Percentiles rank a stretch among this genome's conserved stretches.
Evolutionary conservation across 2,113 vertebrate species (phyloP).

Genomic region (Gracilinanus agilis): DNA sequence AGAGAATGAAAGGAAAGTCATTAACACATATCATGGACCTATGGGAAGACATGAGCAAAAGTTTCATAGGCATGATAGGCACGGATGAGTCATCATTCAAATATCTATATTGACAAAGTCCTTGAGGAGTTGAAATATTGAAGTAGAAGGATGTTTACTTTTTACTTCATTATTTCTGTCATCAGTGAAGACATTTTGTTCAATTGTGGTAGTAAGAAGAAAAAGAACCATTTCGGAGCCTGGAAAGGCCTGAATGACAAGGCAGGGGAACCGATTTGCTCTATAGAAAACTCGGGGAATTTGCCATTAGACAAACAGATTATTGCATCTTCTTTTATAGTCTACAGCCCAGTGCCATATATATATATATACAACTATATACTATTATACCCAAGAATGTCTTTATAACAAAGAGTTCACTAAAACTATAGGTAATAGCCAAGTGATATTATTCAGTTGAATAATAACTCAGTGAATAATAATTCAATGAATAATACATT

Average conservation of each 20-base stretch:
- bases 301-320: background rate
- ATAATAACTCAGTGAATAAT: background rate
- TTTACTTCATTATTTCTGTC: background rate
- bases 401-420: background rate
- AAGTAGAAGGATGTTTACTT: background rate
- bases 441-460: background rate
- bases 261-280: background rate
- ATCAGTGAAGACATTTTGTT: background rate
- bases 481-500: background rate
- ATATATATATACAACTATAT: too few relatives aligned
- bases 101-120: background rate
- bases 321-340: background rate
- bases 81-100: background rate
- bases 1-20: background rate
- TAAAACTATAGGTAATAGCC: background rate
- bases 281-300: background rate
- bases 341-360: background rate
- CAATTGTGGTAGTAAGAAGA: slow-evolving; percentile 26
- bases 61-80: background rate
- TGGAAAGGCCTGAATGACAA: slow-evolving; percentile 9
- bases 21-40: background rate
- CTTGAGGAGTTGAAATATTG: background rate
- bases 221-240: slow-evolving; percentile 19
- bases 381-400: background rate
- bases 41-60: background rate